These are phyloP conservation scores for Patella depressa DNA, from an alignment of 2,888 invertebrate species.

Conservation along the genomic window DNA sequence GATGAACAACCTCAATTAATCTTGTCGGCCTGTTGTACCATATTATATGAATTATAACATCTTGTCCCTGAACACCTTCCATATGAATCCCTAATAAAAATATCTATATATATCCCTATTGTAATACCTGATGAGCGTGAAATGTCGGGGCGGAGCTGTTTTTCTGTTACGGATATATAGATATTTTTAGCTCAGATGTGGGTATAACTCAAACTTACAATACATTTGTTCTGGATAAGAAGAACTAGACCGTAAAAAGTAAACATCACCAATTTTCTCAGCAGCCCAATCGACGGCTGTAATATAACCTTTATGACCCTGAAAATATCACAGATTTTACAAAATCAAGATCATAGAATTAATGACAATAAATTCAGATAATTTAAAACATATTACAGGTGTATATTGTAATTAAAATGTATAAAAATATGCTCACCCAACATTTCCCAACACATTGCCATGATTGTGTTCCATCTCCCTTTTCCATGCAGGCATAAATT, in stretches of 20 bases:
- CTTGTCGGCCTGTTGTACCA: no score
- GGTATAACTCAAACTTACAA: constrained; percentile 44
- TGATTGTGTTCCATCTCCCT: constrained; percentile 40
- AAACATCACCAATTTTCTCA: constrained; percentile 34
- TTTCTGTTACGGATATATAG: neutral
- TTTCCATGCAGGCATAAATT: constrained; percentile 38
- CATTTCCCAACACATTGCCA: constrained; percentile 51
- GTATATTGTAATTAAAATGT: neutral
- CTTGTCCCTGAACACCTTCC: no score
- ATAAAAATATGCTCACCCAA: constrained; percentile 38
- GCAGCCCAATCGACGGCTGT: constrained; percentile 56
- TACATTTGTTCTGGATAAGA: constrained; percentile 39
- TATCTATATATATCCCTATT: neutral
- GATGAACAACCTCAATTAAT: no score
- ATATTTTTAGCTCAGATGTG: neutral
- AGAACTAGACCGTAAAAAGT: constrained; percentile 44
- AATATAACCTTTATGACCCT: constrained; percentile 53
- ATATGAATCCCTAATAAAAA: neutral
- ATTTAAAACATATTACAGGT: neutral
- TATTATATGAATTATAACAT: no score
- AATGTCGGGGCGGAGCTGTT: neutral
- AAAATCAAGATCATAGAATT: neutral
- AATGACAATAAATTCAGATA: no score
- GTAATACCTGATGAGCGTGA: neutral
- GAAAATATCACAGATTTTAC: constrained; percentile 4